Base-by-base conservation (phyloP, 2,888 invertebrate genomes). In the Melieria picta region DNA sequence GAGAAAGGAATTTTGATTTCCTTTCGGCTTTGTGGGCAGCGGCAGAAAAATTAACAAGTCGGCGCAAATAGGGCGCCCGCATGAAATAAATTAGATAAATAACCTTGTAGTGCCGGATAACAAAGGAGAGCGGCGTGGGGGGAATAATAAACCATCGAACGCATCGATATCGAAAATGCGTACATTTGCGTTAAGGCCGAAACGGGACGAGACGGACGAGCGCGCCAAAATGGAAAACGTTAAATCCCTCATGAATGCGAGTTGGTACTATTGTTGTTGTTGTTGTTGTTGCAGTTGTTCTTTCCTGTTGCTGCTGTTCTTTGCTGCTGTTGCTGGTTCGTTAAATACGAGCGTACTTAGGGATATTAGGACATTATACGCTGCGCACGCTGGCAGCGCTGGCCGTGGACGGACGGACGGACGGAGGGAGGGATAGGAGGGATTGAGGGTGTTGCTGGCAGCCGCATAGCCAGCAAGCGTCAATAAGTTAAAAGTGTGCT, bases 261-360 rank as follows among this genome's bases (percentile, higher is more conserved):
- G 7, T 46, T 16, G 7, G 42, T 16, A 16, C 62, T 46, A n/a
- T 60, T 57, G 47, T 61, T 62, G 56, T 46, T 43, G 16, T 16
- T 48, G 43, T 63, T 69, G 42, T 69, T 63, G 47, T 61, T 56
- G 42, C 47, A 45, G 60, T 60, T 60, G 43, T 30, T 30, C 30
- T n/a, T 60, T n/a, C 52, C 48, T 9, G 50, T 46, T 67, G 42
- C 9, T 55, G 63, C 56, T 71, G 74, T 55, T 77, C 77, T 52
- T 69, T 69, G 62, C 56, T 67, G 63, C 56, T 71, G 74, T 55
- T 77, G 77, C 80, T 80, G 83, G 81, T 83, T 82, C 82, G 83
- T 81, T 82, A 83, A 82, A 79, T 80, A 77, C 76, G 74, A 57
- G 65, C 71, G 72, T 74, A 75, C 76, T 73, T 74, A 74, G 75